A percentile compares a stretch with the other conserved stretches of the same genome.
Evolutionary conservation across 1,140 invertebrate genomes (phyloP).

Genomic region (Drosophila kanapiae): DNA sequence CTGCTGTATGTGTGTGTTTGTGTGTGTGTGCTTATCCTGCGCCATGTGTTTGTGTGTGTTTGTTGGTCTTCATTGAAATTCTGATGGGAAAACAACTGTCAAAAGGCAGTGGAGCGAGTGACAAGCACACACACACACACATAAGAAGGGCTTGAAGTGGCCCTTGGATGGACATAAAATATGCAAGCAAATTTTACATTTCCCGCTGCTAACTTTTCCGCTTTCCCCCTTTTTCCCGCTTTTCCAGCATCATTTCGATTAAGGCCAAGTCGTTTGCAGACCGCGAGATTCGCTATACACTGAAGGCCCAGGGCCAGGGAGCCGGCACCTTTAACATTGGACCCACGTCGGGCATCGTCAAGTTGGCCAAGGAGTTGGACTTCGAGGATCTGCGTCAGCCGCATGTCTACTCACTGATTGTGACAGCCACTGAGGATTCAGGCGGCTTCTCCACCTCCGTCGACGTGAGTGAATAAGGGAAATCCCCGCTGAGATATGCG

Average conservation of each 20-base stretch:
- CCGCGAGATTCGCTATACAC: slow-evolving; percentile 96
- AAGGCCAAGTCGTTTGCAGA: slow-evolving; percentile 98
- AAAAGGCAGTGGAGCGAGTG: slow-evolving; percentile 74
- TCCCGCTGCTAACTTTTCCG: slow-evolving; percentile 27
- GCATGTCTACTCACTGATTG: slow-evolving; percentile 95
- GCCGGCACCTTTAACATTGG: slow-evolving; percentile 98
- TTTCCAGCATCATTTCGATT: slow-evolving; percentile 93
- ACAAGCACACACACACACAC: slow-evolving; percentile 36
- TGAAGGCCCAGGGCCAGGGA: slow-evolving; percentile 97
- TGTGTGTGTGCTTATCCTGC: slow-evolving; percentile 5
- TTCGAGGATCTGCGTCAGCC: slow-evolving; percentile 97
- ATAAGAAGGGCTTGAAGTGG: slow-evolving; percentile 19
- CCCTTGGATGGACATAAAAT: slow-evolving; percentile 42
- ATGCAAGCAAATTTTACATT: slow-evolving; percentile 69
- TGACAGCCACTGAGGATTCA: slow-evolving; percentile 97
- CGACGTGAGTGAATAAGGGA: slow-evolving; percentile 88
- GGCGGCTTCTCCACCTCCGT: slow-evolving; percentile 98
- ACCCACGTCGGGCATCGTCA: slow-evolving; percentile 96
- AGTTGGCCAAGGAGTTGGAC: slow-evolving; percentile 97
- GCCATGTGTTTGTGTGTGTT: not conserved
- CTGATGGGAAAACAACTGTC: slow-evolving; percentile 74
- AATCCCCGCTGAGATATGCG: slow-evolving; percentile 8
- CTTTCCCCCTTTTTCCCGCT: not conserved
- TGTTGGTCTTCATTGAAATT: slow-evolving; percentile 74
- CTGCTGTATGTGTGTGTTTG: slow-evolving; percentile 18